phyloP scores from a whole-genome alignment of 2,797 vertebrate species.

The Lycodopsis pacificus region DNA sequence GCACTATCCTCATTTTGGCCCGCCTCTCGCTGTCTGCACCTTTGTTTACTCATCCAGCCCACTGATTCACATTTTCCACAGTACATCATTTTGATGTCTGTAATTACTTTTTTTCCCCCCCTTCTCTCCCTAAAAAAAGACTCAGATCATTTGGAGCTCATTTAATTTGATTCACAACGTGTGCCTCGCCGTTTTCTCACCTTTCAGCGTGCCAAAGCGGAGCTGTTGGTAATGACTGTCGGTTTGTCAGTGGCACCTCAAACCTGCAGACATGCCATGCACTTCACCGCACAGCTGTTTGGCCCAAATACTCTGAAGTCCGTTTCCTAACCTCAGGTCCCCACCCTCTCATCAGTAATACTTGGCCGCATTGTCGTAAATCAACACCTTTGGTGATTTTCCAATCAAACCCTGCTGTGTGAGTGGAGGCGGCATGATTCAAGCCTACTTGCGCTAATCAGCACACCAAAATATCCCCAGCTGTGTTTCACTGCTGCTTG shows the following conservation, averaged over 20 bases:
- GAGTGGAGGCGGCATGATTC: conserved; percentile 23
- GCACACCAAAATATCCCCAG: conserved; percentile 14
- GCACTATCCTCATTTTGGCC: conserved; percentile 53
- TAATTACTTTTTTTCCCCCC: conserved; percentile 27
- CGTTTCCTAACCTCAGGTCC: conserved; percentile 31
- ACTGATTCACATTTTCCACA: conserved; percentile 72
- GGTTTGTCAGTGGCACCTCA: conserved; percentile 51
- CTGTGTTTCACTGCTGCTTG: conserved; percentile 27
- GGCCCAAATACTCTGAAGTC: conserved; percentile 20
- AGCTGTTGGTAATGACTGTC: conserved; percentile 39
- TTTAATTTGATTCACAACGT: conserved; percentile 46
- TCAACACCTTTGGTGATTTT: conserved; percentile 61
- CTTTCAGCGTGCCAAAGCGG: conserved; percentile 26
- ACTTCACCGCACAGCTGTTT: conserved; percentile 21
- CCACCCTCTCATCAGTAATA: conserved; percentile 32
- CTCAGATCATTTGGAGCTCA: conserved; percentile 48
- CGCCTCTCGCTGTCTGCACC: conserved; percentile 43
- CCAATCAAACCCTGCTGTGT: conserved; percentile 31
- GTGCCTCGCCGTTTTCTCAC: conserved; percentile 47
- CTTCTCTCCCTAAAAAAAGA: background rate
- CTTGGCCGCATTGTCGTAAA: conserved; percentile 45
- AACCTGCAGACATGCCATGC: conserved; percentile 16
- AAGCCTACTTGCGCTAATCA: conserved; percentile 37
- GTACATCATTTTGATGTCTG: conserved; percentile 64
- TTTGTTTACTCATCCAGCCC: conserved; percentile 71